A percentile compares a stretch with the other conserved stretches of the same genome.
Evolutionary conservation across 2,113 vertebrate species (phyloP).

Genomic region (Cheilinus undulatus): DNA sequence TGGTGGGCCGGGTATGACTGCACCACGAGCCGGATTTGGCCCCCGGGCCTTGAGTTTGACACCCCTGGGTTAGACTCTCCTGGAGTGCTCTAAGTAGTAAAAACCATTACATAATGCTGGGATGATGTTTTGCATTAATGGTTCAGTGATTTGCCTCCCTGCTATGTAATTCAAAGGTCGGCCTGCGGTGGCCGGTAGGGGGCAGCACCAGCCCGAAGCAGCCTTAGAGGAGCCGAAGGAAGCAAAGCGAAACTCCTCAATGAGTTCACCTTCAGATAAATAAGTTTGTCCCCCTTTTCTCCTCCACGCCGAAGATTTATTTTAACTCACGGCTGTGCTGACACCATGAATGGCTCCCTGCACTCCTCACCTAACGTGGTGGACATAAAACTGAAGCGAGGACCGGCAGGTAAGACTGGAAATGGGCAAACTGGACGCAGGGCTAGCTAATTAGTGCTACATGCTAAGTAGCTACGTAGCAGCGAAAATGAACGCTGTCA

Average conservation of each 20-base stretch:
- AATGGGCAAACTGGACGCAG: neutral
- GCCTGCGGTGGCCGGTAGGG: constrained; percentile 42
- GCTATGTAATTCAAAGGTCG: constrained; percentile 24
- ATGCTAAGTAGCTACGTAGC: constrained; percentile 43
- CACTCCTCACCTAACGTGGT: constrained; percentile 21
- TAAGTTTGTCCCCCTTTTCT: constrained; percentile 28
- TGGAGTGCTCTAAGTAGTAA: no score
- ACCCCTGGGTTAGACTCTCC: no score
- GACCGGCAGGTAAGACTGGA: constrained; percentile 78
- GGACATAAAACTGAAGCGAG: constrained; percentile 79
- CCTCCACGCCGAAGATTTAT: neutral
- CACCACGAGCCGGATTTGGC: no score
- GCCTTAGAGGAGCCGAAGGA: constrained; percentile 11
- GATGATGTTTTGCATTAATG: no score
- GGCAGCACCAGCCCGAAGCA: constrained; percentile 48
- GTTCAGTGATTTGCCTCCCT: no score
- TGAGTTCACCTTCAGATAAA: constrained; percentile 75
- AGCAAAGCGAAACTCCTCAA: constrained; percentile 72
- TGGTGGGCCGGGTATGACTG: no score
- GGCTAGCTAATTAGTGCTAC: constrained; percentile 12
- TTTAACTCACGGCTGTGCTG: neutral
- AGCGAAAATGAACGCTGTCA: constrained; percentile 19
- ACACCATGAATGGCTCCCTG: constrained; percentile 81
- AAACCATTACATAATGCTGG: no score
- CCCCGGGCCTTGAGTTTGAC: no score